These are phyloP conservation scores for Platyscapa corneri DNA, from an alignment of 1,140 invertebrate species.

Conservation along the genomic window DNA sequence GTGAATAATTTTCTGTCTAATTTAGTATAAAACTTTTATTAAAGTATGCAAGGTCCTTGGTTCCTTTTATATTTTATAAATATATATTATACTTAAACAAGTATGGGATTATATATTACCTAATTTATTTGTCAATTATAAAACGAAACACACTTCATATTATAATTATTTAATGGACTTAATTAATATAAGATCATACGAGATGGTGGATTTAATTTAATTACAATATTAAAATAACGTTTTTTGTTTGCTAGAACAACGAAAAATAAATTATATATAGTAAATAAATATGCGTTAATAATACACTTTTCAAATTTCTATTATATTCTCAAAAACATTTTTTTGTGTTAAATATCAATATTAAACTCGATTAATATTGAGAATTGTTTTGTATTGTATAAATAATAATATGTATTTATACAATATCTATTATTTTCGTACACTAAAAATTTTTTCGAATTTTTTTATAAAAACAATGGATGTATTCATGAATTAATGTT, in stretches of 20 bases:
- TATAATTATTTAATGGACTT: background rate
- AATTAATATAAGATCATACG: background rate
- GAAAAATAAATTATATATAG: constrained; percentile 10
- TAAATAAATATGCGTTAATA: constrained; percentile 26
- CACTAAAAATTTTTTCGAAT: background rate
- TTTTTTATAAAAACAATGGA: background rate
- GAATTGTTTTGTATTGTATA: too few species aligned
- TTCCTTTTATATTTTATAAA: constrained; percentile 17
- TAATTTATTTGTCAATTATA: background rate
- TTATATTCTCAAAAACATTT: constrained; percentile 17
- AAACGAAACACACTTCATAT: background rate
- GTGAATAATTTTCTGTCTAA: constrained; percentile 43
- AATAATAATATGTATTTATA: too few species aligned
- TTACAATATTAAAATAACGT: background rate
- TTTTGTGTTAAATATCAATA: too few species aligned
- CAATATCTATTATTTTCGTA: background rate
- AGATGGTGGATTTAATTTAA: background rate
- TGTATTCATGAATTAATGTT: background rate
- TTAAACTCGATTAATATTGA: too few species aligned
- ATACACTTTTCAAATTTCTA: constrained; percentile 44
- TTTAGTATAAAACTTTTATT: background rate
- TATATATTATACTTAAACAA: background rate
- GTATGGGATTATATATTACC: background rate
- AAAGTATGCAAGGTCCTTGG: background rate
- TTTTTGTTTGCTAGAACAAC: constrained; percentile 1